Evolutionary conservation across 1,140 invertebrate genomes (phyloP).

Genomic region (Gryon sp.): DNA sequence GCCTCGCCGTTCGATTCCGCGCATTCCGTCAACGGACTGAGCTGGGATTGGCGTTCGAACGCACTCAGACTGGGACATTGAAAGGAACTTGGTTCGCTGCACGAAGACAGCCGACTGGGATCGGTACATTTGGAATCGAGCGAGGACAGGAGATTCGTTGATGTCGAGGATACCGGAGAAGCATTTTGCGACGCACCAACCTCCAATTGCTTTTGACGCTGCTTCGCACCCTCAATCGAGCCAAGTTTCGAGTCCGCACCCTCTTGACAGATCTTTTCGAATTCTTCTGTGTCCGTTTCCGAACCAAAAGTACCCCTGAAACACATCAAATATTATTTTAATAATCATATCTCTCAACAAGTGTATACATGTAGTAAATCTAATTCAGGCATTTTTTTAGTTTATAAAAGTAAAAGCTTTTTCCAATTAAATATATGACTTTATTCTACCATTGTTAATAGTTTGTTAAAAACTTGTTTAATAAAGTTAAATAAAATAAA

Average conservation of each 20-base stretch:
- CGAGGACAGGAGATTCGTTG: slow-evolving; percentile 73
- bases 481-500: background rate
- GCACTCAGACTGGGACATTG: slow-evolving; percentile 71
- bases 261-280: slow-evolving; percentile 87
- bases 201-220: slow-evolving; percentile 76
- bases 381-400: too few species aligned
- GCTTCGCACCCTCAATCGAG: slow-evolving; percentile 67
- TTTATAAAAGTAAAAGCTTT: too few species aligned
- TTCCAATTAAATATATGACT: too few species aligned
- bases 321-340: slow-evolving; percentile 31
- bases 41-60: slow-evolving; percentile 68
- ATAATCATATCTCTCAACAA: too few species aligned
- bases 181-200: slow-evolving; percentile 77
- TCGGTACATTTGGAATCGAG: slow-evolving; percentile 72
- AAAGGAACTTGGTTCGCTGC: slow-evolving; percentile 71
- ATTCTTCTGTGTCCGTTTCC: slow-evolving; percentile 90
- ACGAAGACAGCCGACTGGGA: slow-evolving; percentile 70
- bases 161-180: slow-evolving; percentile 74
- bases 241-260: slow-evolving; percentile 78
- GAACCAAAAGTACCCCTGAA: slow-evolving; percentile 85
- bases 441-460: too few species aligned
- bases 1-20: slow-evolving; percentile 64
- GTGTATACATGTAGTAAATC: too few species aligned
- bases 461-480: too few species aligned
- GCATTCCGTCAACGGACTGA: slow-evolving; percentile 75